Percentiles rank a stretch among this genome's conserved stretches.
These are phyloP conservation scores for Microcebus jonahi DNA, from an alignment of 2,113 vertebrate genomes.

Conservation along the genomic window DNA sequence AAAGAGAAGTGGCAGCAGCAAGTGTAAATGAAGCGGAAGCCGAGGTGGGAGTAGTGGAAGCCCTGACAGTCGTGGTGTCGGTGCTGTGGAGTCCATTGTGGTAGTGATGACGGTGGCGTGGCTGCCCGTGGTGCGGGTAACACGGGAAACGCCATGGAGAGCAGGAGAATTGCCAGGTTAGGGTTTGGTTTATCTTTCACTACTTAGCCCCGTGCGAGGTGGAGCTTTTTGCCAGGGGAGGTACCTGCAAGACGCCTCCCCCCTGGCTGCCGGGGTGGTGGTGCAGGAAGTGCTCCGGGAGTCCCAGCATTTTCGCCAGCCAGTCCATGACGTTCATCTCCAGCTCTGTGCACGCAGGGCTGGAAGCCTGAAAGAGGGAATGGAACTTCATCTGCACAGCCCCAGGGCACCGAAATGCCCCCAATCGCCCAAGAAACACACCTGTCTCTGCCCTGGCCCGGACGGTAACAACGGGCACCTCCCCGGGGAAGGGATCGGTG, in stretches of 20 bases:
- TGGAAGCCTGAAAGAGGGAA: conserved; percentile 90
- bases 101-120: rapidly evolving
- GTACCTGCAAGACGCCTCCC: conserved; percentile 95
- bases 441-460: not conserved
- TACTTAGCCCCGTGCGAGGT: not conserved
- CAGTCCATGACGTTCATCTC: conserved; percentile 98
- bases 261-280: conserved; percentile 92
- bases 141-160: rapidly evolving
- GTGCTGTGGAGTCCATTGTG: rapidly evolving
- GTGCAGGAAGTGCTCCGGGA: conserved; percentile 94
- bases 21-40: not conserved
- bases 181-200: not conserved
- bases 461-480: rapidly evolving
- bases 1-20: not conserved
- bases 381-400: not conserved
- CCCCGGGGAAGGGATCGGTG: not conserved
- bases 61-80: rapidly evolving
- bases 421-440: not conserved
- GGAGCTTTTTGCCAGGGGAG: not conserved
- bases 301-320: conserved; percentile 96
- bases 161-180: not conserved
- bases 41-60: no score
- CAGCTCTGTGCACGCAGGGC: conserved; percentile 96
- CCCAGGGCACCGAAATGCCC: not conserved
- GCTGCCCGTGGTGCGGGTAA: not conserved